Evolutionary conservation across 2,888 invertebrate species (phyloP), one percentile per base, ranked within the genome.

Genomic region (Carpatolechia fugitivella): DNA sequence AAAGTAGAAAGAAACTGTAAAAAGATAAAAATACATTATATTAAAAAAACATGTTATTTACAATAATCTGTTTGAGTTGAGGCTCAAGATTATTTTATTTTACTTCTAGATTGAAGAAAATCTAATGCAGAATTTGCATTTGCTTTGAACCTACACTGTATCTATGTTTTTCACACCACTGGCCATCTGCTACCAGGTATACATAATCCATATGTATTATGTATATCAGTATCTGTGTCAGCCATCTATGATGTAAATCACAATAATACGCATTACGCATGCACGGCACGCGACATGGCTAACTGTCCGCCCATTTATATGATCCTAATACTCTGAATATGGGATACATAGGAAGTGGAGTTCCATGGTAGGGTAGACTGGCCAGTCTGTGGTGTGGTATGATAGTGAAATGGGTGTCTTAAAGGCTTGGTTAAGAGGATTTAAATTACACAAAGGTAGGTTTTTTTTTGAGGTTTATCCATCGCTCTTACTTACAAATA

Each of bases 291-390:
- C 60, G 63, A 75, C 72, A 69, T 60, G 63, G 63, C 63, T 88
- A 88, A 87, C 87, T 84, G 87, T 87, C 82, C 62, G 71, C 57
- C 84, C 78, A 65, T 80, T 72, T 82, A 79, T 74, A 78, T 55
- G 55, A 50, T 59, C 72, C 72, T 68, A 66, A 70, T 72, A 66
- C 58, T 62, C 62, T 60, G 62, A 56, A 59, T 67, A 66, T 63
- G 64, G 65, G 56, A 59, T 54, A 57, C 59, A 60, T 64, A 77
- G 80, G 79, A 80, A 80, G 77, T 77, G 57, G 66, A 64, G 67
- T 63, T 69, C 66, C 64, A 62, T 68, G 60, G 51, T 68, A 60
- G 60, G 51, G 18, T 8, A 35, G 11, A 36, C 31, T 30, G 20
- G 48, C 44, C 54, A 57, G 72, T 76, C 59, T 58, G 67, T 68